A percentile compares a stretch with the other conserved stretches of the same genome.
Evolutionary conservation across 2,113 vertebrate species (phyloP).

Genomic region (Rana temporaria): DNA sequence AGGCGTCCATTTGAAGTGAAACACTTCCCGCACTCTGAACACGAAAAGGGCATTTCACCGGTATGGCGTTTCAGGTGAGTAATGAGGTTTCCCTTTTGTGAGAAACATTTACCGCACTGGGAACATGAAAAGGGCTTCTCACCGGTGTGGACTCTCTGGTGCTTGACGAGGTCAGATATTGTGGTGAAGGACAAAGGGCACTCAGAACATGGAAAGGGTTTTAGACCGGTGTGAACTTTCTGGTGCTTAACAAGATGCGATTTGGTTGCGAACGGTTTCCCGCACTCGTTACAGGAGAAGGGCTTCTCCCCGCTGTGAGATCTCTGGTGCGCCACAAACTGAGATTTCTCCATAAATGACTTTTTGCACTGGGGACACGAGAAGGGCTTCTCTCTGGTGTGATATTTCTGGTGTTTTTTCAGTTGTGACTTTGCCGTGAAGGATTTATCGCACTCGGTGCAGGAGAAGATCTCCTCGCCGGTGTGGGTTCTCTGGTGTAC

Average conservation of each 20-base stretch:
- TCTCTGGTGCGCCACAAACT: constrained; percentile 46
- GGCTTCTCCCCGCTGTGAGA: constrained; percentile 63
- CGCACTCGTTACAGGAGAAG: constrained; percentile 42
- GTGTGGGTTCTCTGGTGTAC: constrained; percentile 6
- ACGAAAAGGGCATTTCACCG: too few relatives aligned
- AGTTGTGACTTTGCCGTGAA: constrained; percentile 64
- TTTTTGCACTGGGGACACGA: constrained; percentile 61
- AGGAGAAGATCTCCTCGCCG: constrained; percentile 59
- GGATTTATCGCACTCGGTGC: constrained; percentile 48
- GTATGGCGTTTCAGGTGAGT: too few relatives aligned
- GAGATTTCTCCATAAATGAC: constrained; percentile 62
- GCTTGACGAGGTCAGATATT: too few relatives aligned
- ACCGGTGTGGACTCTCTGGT: too few relatives aligned
- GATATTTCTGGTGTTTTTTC: constrained; percentile 64
- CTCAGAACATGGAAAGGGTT: constrained; percentile 49
- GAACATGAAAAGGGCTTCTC: too few relatives aligned
- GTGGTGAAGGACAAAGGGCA: constrained; percentile 21
- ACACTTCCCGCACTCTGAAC: too few relatives aligned
- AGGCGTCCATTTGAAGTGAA: too few relatives aligned
- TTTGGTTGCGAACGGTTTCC: constrained; percentile 27
- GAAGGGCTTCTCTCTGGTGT: constrained; percentile 61
- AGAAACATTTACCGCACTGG: too few relatives aligned
- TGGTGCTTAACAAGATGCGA: constrained; percentile 53
- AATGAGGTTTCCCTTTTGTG: too few relatives aligned
- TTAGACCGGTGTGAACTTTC: constrained; percentile 56